Percentiles rank a stretch among this genome's conserved stretches.
Conservation (phyloP, 2,888 invertebrate genomes). For the Campoplex nolae region DNA sequence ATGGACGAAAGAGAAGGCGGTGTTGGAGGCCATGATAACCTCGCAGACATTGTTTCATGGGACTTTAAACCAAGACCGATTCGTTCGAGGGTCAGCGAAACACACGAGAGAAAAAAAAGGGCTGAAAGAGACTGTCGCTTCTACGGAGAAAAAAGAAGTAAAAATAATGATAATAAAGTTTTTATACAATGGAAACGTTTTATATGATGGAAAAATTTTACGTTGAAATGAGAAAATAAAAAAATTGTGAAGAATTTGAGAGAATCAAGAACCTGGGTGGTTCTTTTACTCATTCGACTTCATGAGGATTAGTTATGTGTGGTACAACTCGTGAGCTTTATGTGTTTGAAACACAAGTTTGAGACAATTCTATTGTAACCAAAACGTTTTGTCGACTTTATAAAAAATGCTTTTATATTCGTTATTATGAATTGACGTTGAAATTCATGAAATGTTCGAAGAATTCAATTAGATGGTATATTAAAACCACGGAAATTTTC, state of each 20-base stretch:
- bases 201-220: background rate
- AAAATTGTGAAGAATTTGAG: background rate
- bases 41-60: constrained; percentile 71
- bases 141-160: background rate
- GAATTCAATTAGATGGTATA: background rate
- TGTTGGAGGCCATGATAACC: constrained; percentile 65
- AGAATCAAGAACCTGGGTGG: background rate
- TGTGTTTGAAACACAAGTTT: background rate
- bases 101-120: background rate
- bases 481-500: background rate
- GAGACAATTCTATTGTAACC: background rate
- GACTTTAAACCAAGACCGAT: constrained; percentile 68
- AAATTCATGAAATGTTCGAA: background rate
- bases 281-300: background rate
- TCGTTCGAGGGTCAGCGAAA: constrained; percentile 63
- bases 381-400: background rate
- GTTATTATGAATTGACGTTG: background rate
- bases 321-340: background rate
- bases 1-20: constrained; percentile 65
- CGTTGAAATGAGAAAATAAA: background rate
- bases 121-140: constrained; percentile 41
- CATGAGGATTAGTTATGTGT: background rate
- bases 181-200: background rate
- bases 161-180: constrained; percentile 6
- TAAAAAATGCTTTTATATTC: background rate